These are phyloP conservation scores for Samia ricini DNA, from an alignment of 1,140 invertebrate species.

Conservation along the genomic window DNA sequence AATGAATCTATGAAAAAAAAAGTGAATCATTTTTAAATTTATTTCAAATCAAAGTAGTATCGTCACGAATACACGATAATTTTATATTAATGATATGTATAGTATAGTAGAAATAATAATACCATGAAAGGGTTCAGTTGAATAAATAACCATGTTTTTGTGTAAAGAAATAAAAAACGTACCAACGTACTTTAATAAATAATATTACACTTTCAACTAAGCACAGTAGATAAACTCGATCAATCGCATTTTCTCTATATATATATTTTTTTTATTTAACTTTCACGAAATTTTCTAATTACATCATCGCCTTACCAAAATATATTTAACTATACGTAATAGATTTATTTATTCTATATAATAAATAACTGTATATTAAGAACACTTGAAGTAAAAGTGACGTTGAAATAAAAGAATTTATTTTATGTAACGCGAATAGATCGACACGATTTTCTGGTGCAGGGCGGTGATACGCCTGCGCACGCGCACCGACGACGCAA, in stretches of 20 bases:
- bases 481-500: conserved; percentile 34
- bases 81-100: too few species aligned
- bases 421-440: conserved; percentile 31
- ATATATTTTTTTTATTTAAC: not conserved
- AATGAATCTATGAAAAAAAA: too few species aligned
- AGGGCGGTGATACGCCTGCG: conserved; percentile 25
- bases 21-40: too few species aligned
- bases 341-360: not conserved
- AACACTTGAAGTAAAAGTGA: not conserved
- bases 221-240: not conserved
- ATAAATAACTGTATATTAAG: not conserved
- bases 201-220: not conserved
- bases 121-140: not conserved
- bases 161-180: not conserved
- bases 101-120: not conserved
- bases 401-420: conserved; percentile 5
- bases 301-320: not conserved
- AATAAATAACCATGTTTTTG: not conserved
- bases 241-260: not conserved
- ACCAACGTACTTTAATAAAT: not conserved
- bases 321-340: not conserved
- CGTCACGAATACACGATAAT: too few species aligned
- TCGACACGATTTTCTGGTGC: conserved; percentile 12
- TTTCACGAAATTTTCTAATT: not conserved
- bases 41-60: too few species aligned